Conservation (phyloP, 2,888 invertebrate genomes). For the Drosophila pseudotalamancana region DNA sequence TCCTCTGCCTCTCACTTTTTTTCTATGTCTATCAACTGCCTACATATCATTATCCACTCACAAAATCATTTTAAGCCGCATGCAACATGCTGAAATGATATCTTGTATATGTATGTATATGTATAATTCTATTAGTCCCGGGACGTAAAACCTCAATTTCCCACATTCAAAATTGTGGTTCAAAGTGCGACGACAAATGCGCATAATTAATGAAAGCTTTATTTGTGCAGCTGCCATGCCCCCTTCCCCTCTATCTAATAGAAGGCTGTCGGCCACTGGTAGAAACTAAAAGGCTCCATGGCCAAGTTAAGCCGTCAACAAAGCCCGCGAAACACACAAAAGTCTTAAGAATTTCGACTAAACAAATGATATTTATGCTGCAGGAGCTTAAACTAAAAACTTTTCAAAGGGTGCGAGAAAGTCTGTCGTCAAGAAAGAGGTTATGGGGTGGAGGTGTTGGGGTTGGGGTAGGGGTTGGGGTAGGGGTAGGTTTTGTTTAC, state of each 20-base stretch:
- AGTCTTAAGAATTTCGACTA: conserved; percentile 54
- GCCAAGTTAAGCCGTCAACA: conserved; percentile 22
- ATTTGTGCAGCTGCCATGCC: conserved; percentile 60
- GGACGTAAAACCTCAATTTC: not conserved
- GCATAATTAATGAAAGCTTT: conserved; percentile 72
- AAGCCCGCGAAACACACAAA: conserved; percentile 51
- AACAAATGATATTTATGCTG: conserved; percentile 74
- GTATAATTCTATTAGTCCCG: conserved; percentile 56
- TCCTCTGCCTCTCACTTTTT: no score
- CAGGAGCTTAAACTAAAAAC: conserved; percentile 66
- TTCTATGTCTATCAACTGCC: not conserved
- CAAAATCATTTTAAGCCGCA: conserved; percentile 11
- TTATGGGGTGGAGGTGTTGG: not conserved
- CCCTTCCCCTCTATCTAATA: not conserved
- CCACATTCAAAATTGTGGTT: conserved; percentile 15
- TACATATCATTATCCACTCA: not conserved
- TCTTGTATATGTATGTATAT: no score
- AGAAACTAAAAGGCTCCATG: conserved; percentile 3
- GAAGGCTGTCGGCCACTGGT: conserved; percentile 12
- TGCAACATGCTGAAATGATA: conserved; percentile 16
- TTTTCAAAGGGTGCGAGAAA: conserved; percentile 21
- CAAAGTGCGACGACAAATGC: conserved; percentile 47
- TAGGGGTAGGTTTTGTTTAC: conserved; percentile 8
- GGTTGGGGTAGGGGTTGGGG: not conserved
- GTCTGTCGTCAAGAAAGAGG: not conserved